These are phyloP conservation scores for Thaumatotibia leucotreta DNA, from an alignment of 1,140 invertebrate species.

Conservation along the genomic window DNA sequence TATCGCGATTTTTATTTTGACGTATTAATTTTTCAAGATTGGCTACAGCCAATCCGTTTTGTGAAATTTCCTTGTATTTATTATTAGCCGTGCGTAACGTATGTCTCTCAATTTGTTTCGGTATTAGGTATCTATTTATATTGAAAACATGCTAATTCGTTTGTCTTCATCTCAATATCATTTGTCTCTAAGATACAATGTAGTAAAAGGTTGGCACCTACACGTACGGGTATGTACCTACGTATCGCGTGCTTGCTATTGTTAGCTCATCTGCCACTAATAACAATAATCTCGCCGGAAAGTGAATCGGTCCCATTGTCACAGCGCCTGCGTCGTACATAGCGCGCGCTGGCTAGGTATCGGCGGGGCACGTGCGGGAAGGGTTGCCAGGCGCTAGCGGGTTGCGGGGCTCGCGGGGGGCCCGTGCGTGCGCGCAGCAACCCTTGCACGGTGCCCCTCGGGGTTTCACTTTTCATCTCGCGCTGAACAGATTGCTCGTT, in stretches of 20 bases:
- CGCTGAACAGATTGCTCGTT: slow-evolving; percentile 36
- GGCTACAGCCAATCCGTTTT: no score
- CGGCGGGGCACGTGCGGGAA: slow-evolving; percentile 17
- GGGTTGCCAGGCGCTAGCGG: not conserved
- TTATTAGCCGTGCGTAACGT: no score
- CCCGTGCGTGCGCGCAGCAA: not conserved
- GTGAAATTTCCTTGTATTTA: no score
- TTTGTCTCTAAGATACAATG: not conserved
- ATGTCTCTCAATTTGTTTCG: no score
- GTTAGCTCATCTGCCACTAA: not conserved
- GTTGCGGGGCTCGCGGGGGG: not conserved
- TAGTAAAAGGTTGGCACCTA: not conserved
- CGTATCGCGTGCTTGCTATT: not conserved
- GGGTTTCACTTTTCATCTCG: slow-evolving; percentile 31
- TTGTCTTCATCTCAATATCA: no score
- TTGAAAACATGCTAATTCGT: no score
- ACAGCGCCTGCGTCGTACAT: not conserved
- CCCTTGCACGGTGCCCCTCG: slow-evolving; percentile 30
- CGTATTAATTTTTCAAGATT: no score
- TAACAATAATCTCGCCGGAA: not conserved
- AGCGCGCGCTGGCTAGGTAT: not conserved
- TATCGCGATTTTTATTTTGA: no score
- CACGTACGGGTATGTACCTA: not conserved
- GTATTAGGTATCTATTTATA: no score
- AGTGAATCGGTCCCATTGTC: slow-evolving; percentile 1